These are phyloP conservation scores for Burhinus bistriatus DNA, from an alignment of 2,113 vertebrate species.

Conservation along the genomic window DNA sequence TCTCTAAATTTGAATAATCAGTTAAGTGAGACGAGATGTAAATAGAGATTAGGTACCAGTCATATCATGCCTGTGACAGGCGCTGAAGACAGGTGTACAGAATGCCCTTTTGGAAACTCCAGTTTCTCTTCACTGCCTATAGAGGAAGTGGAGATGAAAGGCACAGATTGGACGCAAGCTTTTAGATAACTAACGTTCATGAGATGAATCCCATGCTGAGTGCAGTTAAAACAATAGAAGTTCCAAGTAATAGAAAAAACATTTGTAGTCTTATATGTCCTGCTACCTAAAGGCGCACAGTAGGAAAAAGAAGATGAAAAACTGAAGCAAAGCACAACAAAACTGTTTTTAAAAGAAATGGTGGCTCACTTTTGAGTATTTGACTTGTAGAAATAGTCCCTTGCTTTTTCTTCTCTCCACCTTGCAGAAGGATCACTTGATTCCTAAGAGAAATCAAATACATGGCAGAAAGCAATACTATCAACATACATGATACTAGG, in stretches of 20 bases:
- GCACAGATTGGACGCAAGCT: background rate
- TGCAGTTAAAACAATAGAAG: background rate
- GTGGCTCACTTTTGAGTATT: constrained; percentile 73
- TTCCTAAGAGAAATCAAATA: constrained; percentile 7
- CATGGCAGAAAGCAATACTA: background rate
- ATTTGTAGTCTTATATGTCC: background rate
- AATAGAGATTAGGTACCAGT: background rate
- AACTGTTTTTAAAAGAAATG: background rate
- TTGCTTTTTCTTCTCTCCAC: constrained; percentile 23
- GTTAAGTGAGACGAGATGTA: background rate
- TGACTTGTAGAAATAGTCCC: constrained; percentile 70
- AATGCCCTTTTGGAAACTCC: background rate
- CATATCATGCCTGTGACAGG: background rate
- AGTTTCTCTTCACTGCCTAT: background rate
- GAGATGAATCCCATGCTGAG: background rate
- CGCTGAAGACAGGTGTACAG: background rate
- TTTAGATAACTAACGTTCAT: background rate
- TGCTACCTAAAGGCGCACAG: background rate
- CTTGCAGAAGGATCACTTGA: background rate
- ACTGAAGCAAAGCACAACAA: background rate
- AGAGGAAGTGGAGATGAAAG: background rate
- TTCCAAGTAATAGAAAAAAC: background rate
- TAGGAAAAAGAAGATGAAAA: background rate
- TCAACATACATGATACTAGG: background rate
- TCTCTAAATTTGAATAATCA: background rate